Conservation (phyloP, 2,888 invertebrate species). For the Galeruca laticollis region DNA sequence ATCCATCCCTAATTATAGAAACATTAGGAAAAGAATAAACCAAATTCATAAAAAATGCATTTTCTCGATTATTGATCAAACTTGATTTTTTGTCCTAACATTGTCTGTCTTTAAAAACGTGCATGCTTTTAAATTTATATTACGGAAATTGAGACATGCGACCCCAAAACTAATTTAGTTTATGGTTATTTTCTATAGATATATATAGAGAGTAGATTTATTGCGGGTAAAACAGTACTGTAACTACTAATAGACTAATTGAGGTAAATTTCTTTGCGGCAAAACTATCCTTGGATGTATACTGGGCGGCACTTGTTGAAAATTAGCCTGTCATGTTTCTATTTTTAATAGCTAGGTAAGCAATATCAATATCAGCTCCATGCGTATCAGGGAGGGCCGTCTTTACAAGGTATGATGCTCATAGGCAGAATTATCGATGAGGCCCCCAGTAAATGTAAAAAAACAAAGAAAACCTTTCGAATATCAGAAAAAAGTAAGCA, state of each 20-base stretch:
- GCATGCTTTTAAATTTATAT: slow-evolving; percentile 36
- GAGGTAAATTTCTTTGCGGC: slow-evolving; percentile 1
- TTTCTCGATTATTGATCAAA: slow-evolving; percentile 22
- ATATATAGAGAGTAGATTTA: slow-evolving; percentile 5
- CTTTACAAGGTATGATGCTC: too few relatives aligned
- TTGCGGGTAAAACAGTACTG: slow-evolving; percentile 12
- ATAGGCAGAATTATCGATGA: too few relatives aligned
- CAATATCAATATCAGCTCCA: too few relatives aligned
- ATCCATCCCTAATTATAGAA: too few relatives aligned
- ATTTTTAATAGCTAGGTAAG: too few relatives aligned
- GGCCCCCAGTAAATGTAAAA: too few relatives aligned
- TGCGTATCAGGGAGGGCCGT: too few relatives aligned
- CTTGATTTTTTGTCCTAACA: slow-evolving; percentile 10
- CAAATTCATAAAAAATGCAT: slow-evolving; percentile 2
- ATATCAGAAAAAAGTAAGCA: too few relatives aligned
- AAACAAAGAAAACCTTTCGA: too few relatives aligned
- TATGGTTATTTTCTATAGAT: slow-evolving; percentile 16
- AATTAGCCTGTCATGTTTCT: too few relatives aligned
- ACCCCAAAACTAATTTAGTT: slow-evolving; percentile 24
- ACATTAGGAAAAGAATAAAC: neutral
- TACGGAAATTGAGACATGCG: slow-evolving; percentile 37
- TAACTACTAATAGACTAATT: slow-evolving; percentile 19
- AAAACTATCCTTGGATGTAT: neutral
- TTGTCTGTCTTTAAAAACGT: slow-evolving; percentile 20
- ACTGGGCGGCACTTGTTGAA: too few relatives aligned